Conservation (phyloP, 2,888 invertebrate genomes). For the Cybosia mesomella region DNA sequence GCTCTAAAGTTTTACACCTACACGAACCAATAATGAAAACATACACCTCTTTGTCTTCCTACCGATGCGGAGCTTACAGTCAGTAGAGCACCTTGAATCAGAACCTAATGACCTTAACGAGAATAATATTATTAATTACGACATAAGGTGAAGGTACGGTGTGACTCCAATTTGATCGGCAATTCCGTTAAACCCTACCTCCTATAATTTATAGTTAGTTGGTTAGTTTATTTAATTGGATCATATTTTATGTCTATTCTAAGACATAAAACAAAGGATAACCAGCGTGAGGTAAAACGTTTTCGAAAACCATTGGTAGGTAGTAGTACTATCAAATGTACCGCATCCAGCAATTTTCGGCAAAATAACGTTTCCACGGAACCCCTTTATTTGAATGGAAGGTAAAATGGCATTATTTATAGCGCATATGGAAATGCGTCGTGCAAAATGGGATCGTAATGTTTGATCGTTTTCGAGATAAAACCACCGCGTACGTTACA, state of each 20-base stretch:
- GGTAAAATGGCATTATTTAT: slow-evolving; percentile 73
- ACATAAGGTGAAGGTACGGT: not conserved
- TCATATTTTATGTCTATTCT: not conserved
- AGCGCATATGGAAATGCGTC: slow-evolving; percentile 72
- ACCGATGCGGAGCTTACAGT: not conserved
- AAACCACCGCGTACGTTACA: slow-evolving; percentile 64
- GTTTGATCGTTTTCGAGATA: slow-evolving; percentile 78
- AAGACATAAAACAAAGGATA: not conserved
- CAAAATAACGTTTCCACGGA: slow-evolving; percentile 41
- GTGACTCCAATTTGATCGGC: not conserved
- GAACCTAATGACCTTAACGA: not conserved
- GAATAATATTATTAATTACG: not conserved
- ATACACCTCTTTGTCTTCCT: not conserved
- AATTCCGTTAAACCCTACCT: not conserved
- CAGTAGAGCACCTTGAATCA: not conserved
- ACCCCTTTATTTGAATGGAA: slow-evolving; percentile 64
- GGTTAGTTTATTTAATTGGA: not conserved
- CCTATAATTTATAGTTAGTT: not conserved
- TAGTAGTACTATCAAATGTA: slow-evolving; percentile 25
- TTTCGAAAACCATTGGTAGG: slow-evolving; percentile 8
- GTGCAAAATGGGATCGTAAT: slow-evolving; percentile 75
- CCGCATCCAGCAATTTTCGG: slow-evolving; percentile 49
- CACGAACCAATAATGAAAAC: not conserved
- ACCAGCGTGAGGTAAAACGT: not conserved
- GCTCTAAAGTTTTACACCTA: not conserved